A percentile compares a stretch with the other conserved stretches of the same genome.
These are phyloP conservation scores for Acipenser transmontanus DNA, from an alignment of 2,797 vertebrate genomes.

Conservation along the genomic window DNA sequence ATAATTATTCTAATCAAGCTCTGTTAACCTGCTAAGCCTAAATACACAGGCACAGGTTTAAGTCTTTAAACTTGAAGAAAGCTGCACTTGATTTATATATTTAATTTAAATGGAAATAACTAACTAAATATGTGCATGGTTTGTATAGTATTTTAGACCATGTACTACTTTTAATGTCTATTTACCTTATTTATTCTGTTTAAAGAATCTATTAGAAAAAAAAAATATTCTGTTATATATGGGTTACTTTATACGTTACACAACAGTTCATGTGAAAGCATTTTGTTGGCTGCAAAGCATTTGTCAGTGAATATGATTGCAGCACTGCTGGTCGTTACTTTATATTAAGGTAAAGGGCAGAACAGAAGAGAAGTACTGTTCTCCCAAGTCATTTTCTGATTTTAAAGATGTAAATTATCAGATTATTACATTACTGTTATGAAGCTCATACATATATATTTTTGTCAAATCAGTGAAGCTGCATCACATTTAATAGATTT, in stretches of 20 bases:
- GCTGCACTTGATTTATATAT: neutral
- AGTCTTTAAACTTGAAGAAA: neutral
- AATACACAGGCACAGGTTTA: no score
- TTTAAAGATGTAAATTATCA: no score
- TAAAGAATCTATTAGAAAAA: neutral
- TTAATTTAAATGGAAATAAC: neutral
- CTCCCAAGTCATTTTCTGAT: no score
- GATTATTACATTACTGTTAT: no score
- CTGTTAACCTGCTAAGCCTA: no score
- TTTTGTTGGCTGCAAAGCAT: neutral
- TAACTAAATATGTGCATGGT: slow-evolving; percentile 1
- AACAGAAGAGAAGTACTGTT: neutral
- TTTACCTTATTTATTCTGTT: slow-evolving; percentile 5
- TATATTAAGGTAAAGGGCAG: slow-evolving; percentile 6
- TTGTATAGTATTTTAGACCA: slow-evolving; percentile 8
- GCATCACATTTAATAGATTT: neutral
- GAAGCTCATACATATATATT: neutral
- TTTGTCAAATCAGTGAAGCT: neutral
- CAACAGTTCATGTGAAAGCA: neutral
- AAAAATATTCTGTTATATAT: neutral
- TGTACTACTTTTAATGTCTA: neutral
- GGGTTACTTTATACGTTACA: neutral
- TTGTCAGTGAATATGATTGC: neutral
- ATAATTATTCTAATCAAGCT: no score
- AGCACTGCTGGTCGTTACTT: neutral